Evolutionary conservation across 2,888 invertebrate species (phyloP).

Genomic region (Nasonovia ribisnigri): DNA sequence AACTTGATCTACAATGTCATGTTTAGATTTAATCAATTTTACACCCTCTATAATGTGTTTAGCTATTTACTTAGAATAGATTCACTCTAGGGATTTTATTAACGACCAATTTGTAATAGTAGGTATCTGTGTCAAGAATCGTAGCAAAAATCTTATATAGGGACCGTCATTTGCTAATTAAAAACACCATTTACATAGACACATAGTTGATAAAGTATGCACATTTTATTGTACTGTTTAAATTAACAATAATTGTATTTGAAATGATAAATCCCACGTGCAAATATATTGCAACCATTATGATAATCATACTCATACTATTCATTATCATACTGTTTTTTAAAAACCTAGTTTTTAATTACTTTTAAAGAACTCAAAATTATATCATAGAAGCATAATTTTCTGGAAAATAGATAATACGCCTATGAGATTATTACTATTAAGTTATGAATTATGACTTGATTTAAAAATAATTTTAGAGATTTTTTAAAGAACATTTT

Average conservation of each 20-base stretch:
- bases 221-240: neutral
- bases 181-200: neutral
- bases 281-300: neutral
- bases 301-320: too few species aligned
- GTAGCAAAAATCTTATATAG: neutral
- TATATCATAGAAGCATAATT: neutral
- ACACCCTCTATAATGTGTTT: neutral
- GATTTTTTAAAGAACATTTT: neutral
- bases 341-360: neutral
- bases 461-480: neutral
- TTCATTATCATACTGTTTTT: neutral
- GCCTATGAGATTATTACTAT: neutral
- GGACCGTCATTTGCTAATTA: neutral
- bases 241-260: neutral
- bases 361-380: neutral
- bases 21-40: slow-evolving; percentile 25
- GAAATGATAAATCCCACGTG: neutral
- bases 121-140: neutral
- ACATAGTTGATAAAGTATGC: neutral
- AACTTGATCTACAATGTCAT: neutral
- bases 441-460: neutral
- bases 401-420: neutral
- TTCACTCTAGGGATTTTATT: neutral
- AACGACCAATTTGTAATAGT: neutral
- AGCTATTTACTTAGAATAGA: too few species aligned